Conservation (phyloP, 2,797 vertebrate species). For the Micrastur ruficollis region DNA sequence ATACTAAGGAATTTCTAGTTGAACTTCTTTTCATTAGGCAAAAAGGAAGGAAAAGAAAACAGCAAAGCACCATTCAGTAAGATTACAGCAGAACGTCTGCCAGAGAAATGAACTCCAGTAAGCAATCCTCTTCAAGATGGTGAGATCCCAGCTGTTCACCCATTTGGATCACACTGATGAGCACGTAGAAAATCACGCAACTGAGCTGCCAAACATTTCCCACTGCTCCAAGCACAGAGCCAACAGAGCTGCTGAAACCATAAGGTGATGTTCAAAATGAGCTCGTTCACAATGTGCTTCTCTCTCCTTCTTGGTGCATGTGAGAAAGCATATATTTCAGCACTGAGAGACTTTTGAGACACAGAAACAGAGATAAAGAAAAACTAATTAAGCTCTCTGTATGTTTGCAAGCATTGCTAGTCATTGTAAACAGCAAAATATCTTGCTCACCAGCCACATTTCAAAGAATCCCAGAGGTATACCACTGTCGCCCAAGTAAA, state of each 20-base stretch:
- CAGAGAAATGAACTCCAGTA: constrained; percentile 47
- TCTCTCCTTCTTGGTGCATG: not conserved
- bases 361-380: constrained; percentile 18
- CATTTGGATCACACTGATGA: constrained; percentile 61
- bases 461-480: constrained; percentile 10
- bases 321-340: constrained; percentile 3
- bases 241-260: constrained; percentile 55
- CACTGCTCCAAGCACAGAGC: constrained; percentile 16
- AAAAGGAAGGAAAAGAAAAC: constrained; percentile 2
- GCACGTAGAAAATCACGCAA: not conserved
- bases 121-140: constrained; percentile 40
- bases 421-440: constrained; percentile 32
- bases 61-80: not conserved
- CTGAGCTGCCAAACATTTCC: constrained; percentile 53
- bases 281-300: constrained; percentile 11
- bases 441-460: not conserved
- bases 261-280: constrained; percentile 58
- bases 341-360: constrained; percentile 2
- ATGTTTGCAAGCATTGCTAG: constrained; percentile 1
- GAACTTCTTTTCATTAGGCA: constrained; percentile 3
- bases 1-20: not conserved
- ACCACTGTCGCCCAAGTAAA: not conserved
- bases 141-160: constrained; percentile 60
- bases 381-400: constrained; percentile 53
- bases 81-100: not conserved